phyloP scores from a whole-genome alignment of 2,888 invertebrate species.

The Mamestra brassicae region DNA sequence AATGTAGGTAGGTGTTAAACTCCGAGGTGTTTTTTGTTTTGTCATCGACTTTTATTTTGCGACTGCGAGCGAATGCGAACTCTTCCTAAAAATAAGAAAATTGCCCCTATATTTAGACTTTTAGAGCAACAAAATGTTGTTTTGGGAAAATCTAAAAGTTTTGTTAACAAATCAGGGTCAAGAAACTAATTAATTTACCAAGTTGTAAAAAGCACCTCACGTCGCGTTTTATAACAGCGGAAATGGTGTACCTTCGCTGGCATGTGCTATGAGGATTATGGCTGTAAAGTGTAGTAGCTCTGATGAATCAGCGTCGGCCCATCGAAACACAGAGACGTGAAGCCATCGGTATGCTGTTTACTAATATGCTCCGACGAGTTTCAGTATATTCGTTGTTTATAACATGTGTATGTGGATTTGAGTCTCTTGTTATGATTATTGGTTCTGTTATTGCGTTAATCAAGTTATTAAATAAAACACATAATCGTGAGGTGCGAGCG shows the following conservation, averaged over 20 bases:
- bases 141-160: conserved; percentile 42
- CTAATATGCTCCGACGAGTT: conserved; percentile 49
- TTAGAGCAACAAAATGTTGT: neutral
- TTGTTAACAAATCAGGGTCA: conserved; percentile 66
- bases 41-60: no score
- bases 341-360: conserved; percentile 75
- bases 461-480: neutral
- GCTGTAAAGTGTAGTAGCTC: conserved; percentile 67
- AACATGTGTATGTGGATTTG: neutral
- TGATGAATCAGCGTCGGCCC: conserved; percentile 71
- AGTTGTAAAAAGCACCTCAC: conserved; percentile 67
- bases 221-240: conserved; percentile 71
- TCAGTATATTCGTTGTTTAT: conserved; percentile 17
- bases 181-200: conserved; percentile 70
- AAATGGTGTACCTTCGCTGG: conserved; percentile 64
- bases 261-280: conserved; percentile 66
- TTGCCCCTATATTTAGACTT: neutral
- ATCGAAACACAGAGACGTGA: conserved; percentile 72
- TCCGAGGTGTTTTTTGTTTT: no score
- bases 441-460: neutral
- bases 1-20: no score
- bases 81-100: no score
- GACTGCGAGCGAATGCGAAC: no score
- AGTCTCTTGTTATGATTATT: conserved; percentile 14
- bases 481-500: no score